Base-by-base conservation (phyloP, 2,797 vertebrate species). In the Coilia nasus region DNA sequence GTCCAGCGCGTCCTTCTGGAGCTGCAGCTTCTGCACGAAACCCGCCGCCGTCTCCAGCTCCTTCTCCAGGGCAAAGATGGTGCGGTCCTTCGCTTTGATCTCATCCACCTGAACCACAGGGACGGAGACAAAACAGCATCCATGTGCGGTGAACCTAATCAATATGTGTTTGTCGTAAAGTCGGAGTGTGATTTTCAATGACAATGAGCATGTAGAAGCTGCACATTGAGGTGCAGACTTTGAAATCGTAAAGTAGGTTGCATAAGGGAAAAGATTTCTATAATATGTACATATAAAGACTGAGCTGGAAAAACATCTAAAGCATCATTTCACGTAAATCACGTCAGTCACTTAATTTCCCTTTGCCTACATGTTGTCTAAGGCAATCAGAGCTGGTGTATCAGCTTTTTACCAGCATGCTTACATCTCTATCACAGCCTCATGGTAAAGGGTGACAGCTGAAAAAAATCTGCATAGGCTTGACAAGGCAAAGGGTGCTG, bases 1-100 rank as follows among this genome's bases (percentile, higher is more conserved):
- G 50, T 99, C 98, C 93, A 99, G 93, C 2, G 98, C 97, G 25
- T 99, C 98, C 85, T 99, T 99, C 94, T 99, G 98, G 47, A 99
- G 95, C 91, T 98, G 98, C 86, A 99, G 94, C 91, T 97, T 98
- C 94, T 99, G 98, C 54, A 98, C 90, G 41, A 96, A 97, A 75
- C 98, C 97, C 0, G 96, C 81, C 5, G 98, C 96, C 0, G 97
- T 97, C 91, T 99, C 98, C 92, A 99, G 91, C 46, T 99, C 98
- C 87, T 97, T 99, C 93, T 99, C 98, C 95, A 99, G 90, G 46
- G 97, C 94, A 89, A 99, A 99, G 91, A 99, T 97, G 84, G 97
- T 98, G 89, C 98, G 97, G 91, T 99, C 97, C 93, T 99, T 99
- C 84, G 97, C 94, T 93, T 98, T 99, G 91, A 99, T 99, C 94